Evolutionary conservation across 2,888 invertebrate genomes (phyloP), one percentile per base, ranked within the genome.

Genomic region (Abscondita cerata): DNA sequence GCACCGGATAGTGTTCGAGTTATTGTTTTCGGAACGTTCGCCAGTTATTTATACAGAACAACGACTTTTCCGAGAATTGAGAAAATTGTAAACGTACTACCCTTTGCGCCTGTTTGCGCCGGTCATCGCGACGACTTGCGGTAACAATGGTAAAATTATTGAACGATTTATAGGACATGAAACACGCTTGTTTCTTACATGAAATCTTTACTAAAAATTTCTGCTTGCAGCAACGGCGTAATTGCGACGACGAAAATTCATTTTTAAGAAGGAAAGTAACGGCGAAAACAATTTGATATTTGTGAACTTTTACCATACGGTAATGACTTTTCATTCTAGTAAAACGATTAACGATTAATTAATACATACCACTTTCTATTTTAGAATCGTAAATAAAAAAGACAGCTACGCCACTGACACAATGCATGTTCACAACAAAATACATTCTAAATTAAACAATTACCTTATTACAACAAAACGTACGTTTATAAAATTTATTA

Each of bases 31-130:
- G 4, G 25, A 25, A 25, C 25, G 2, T 25, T 6, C 25, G 40
- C 3, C 11, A 44, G 19, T 46, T 41, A 53, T 36, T 41, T 54
- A 48, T 25, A 44, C 16, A 20, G 46, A 55, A 55, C 38, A 44
- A 50, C 54, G 46, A 36, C 38, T 47, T 52, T 56, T 25, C 44
- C 41, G 52, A 36, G 52, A 55, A 36, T 56, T 52, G 11, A 34
- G 47, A 40, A 56, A 62, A 48, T 62, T 53, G 36, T 47, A 53
- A 53, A 34, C 41, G 52, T 48, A 50, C 53, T 40, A 72, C 70
- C 71, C 72, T 74, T 71, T 76, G 76, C 78, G 76, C 74, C 75
- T 73, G 65, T 74, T 71, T 76, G 76, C 78, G 76, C 74, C 75
- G 73, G 65, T 71, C 72, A 71, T 68, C 57, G 74, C 74, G 75